Conservation (phyloP, 1,140 invertebrate genomes). For the Meloidogyne hapla region DNA sequence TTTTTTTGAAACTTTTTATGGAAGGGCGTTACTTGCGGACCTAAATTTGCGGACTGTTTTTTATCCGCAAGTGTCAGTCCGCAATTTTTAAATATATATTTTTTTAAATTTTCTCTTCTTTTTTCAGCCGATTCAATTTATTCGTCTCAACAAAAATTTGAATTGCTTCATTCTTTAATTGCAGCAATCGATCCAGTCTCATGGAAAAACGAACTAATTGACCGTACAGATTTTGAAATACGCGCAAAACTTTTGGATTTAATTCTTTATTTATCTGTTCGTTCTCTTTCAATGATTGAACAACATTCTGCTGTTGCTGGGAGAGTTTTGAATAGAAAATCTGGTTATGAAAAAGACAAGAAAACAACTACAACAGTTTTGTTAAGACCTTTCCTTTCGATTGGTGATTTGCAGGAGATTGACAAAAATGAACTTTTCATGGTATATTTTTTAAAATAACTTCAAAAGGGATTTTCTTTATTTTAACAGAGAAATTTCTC, state of each 20-base stretch:
- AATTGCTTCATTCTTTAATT: slow-evolving; percentile 38
- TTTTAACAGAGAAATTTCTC: too few relatives aligned
- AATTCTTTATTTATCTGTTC: slow-evolving; percentile 52
- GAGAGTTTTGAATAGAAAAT: neutral
- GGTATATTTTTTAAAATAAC: neutral
- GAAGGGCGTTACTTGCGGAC: neutral
- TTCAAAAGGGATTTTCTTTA: too few relatives aligned
- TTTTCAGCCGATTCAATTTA: slow-evolving; percentile 36
- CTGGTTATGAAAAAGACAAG: neutral
- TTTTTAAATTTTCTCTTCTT: neutral
- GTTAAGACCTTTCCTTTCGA: slow-evolving; percentile 51
- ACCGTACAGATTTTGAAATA: slow-evolving; percentile 45
- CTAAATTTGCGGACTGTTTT: neutral
- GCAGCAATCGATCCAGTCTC: slow-evolving; percentile 38
- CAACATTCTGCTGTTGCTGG: slow-evolving; percentile 57
- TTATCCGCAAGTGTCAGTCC: neutral
- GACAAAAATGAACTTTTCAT: slow-evolving; percentile 44
- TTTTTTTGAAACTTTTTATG: neutral
- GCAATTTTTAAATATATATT: neutral
- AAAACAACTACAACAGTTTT: slow-evolving; percentile 55
- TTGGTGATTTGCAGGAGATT: slow-evolving; percentile 39
- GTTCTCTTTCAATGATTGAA: slow-evolving; percentile 52
- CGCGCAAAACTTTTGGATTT: slow-evolving; percentile 51
- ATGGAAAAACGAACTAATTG: slow-evolving; percentile 18
- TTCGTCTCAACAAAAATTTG: slow-evolving; percentile 28